Evolutionary conservation across 2,113 vertebrate genomes (phyloP).

Genomic region (Cichladusa arquata): DNA sequence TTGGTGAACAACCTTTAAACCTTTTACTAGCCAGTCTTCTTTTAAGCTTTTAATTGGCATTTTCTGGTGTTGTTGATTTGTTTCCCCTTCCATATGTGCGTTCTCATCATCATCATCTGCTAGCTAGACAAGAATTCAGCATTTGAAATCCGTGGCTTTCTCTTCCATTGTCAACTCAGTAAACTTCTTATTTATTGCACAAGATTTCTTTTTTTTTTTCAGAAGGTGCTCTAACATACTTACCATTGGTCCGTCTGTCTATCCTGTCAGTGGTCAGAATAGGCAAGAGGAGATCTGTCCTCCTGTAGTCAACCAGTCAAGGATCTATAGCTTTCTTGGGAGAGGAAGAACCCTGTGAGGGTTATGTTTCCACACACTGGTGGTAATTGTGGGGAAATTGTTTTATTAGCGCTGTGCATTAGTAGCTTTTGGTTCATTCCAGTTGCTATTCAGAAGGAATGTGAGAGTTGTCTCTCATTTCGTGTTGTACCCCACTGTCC

Average conservation of each 20-base stretch:
- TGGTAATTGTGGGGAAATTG: not conserved
- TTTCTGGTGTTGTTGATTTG: not conserved
- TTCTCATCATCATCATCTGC: not conserved
- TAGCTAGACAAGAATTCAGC: not conserved
- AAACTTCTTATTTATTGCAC: not conserved
- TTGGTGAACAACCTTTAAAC: not conserved
- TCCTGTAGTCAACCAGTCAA: not conserved
- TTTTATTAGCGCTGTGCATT: not conserved
- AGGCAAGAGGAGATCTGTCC: not conserved
- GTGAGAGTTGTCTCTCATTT: not conserved
- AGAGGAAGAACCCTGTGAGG: not conserved
- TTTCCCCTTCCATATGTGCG: not conserved
- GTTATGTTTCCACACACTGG: not conserved
- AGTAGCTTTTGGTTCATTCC: not conserved
- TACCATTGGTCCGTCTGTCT: not conserved
- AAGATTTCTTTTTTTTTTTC: not conserved
- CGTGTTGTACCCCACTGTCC: not conserved
- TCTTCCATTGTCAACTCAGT: not conserved
- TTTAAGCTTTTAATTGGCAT: not conserved
- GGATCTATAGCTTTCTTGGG: not conserved
- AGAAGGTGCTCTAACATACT: not conserved
- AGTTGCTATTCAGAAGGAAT: not conserved
- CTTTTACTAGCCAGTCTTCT: not conserved
- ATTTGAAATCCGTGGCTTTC: not conserved
- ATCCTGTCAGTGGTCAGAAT: not conserved